These are phyloP conservation scores for Epinotia nisella DNA, from an alignment of 2,888 invertebrate genomes.

Conservation along the genomic window DNA sequence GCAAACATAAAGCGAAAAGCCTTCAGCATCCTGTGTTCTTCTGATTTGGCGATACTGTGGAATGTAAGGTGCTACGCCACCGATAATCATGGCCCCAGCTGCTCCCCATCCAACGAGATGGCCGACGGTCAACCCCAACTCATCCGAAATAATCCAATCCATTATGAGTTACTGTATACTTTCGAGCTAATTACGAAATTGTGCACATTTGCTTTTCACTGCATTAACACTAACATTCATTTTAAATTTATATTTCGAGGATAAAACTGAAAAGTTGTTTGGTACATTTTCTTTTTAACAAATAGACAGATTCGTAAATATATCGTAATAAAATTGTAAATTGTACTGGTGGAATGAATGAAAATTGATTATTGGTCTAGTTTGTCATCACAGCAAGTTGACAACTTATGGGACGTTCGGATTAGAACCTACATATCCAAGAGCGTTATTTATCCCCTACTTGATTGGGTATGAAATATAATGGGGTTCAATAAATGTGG, in stretches of 20 bases:
- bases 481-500: background rate
- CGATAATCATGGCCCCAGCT: constrained; percentile 96
- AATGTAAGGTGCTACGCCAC: constrained; percentile 97
- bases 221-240: constrained; percentile 24
- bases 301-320: background rate
- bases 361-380: constrained; percentile 39
- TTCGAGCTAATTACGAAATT: constrained; percentile 40
- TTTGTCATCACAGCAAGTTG: background rate
- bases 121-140: constrained; percentile 89
- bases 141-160: constrained; percentile 92
- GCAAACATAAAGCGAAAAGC: constrained; percentile 98
- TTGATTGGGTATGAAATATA: background rate
- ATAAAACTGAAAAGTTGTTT: background rate
- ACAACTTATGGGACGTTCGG: constrained; percentile 4
- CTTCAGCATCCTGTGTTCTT: constrained; percentile 95
- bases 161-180: constrained; percentile 65
- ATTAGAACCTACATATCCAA: background rate
- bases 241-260: background rate
- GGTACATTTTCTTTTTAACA: constrained; percentile 1
- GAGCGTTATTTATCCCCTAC: background rate
- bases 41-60: constrained; percentile 98
- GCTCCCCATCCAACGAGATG: constrained; percentile 92
- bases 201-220: constrained; percentile 23
- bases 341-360: constrained; percentile 12
- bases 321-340: constrained; percentile 16